Conservation (phyloP, 1,140 invertebrate genomes). For the Caenorhabditis elegans region WBcel235 BX284602.5:7010501-7011000, state of each 20-base stretch:
- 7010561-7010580: not conserved
- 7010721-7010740: too few species aligned
- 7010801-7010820: too few species aligned
- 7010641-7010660: too few species aligned
- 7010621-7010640: too few species aligned
- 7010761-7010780: too few species aligned
- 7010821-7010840: not conserved
- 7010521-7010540: not conserved
- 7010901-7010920: not conserved
- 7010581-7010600: not conserved
- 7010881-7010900: not conserved
- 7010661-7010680: too few species aligned
- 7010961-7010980: slow-evolving; percentile 21
- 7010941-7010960: not conserved
- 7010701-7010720: too few species aligned
- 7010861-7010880: not conserved
- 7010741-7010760: too few species aligned
- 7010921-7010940: not conserved
- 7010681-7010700: too few species aligned
- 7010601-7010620: not conserved
- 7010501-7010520: too few species aligned
- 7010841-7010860: too few species aligned
- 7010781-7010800: too few species aligned
- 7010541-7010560: not conserved
- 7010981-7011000: not conserved